Percentiles rank a stretch among this genome's conserved stretches.
phyloP scores from a whole-genome alignment of 1,140 invertebrate species.

The Lordiphosa mommai region DNA sequence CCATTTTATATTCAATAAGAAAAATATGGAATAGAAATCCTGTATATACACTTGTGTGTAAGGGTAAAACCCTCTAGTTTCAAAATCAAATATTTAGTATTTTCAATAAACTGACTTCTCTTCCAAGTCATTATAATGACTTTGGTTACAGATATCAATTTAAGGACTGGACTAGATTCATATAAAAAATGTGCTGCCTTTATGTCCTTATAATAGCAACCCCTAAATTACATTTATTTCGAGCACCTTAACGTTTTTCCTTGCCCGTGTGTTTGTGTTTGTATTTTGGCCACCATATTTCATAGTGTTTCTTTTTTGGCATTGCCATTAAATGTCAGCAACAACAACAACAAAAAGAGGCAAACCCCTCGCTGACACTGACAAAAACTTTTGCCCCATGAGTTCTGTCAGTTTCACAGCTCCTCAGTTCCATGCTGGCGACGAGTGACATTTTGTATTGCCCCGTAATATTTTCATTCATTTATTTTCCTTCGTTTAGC shows the following conservation, averaged over 20 bases:
- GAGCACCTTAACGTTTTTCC: conserved; percentile 14
- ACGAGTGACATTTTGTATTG: conserved; percentile 59
- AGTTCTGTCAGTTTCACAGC: conserved; percentile 49
- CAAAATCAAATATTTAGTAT: no score
- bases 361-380: conserved; percentile 19
- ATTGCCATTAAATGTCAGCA: conserved; percentile 37
- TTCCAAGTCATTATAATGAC: no score
- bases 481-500: conserved; percentile 71
- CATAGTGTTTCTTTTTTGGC: conserved; percentile 30
- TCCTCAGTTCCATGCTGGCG: conserved; percentile 30
- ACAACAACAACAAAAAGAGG: conserved; percentile 25
- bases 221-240: not conserved
- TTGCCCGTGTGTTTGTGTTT: conserved; percentile 22
- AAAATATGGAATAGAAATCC: no score
- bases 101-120: no score
- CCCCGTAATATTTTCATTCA: conserved; percentile 59
- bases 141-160: no score
- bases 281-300: conserved; percentile 56
- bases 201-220: no score
- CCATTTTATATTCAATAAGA: no score
- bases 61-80: no score
- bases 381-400: conserved; percentile 42
- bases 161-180: no score
- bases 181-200: no score
- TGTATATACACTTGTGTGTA: no score